These are phyloP conservation scores for Pristionchus pacificus DNA, from an alignment of 1,140 invertebrate genomes.

Conservation along the genomic window DNA sequence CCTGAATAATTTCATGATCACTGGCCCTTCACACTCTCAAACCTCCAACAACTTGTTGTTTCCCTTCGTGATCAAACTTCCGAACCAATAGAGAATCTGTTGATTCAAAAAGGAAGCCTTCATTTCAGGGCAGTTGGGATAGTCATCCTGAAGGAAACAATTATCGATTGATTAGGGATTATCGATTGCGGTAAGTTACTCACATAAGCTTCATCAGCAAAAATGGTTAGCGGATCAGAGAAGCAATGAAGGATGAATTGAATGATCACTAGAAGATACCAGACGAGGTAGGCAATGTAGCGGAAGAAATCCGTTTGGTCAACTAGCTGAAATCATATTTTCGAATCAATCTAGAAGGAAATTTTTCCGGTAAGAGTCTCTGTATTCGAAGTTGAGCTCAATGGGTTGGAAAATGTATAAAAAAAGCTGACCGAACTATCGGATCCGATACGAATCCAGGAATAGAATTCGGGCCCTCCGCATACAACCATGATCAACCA, in stretches of 20 bases:
- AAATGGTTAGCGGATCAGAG: conserved; percentile 29
- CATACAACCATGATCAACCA: conserved; percentile 31
- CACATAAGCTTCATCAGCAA: conserved; percentile 2
- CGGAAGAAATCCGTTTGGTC: conserved; percentile 28
- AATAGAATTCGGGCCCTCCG: conserved; percentile 36
- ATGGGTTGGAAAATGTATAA: too few species aligned
- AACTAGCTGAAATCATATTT: conserved; percentile 20
- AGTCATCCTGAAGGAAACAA: conserved; percentile 10
- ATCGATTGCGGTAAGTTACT: neutral
- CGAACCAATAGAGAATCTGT: conserved; percentile 33
- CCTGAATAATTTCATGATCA: neutral
- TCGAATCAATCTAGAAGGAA: too few species aligned
- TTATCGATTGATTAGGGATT: neutral
- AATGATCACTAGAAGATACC: conserved; percentile 29
- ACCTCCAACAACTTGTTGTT: conserved; percentile 33
- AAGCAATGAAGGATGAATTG: conserved; percentile 32
- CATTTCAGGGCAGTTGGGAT: conserved; percentile 29
- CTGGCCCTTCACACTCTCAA: neutral
- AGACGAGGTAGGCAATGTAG: conserved; percentile 33
- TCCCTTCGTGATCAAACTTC: conserved; percentile 21
- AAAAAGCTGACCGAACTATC: conserved; percentile 23
- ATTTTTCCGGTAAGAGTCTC: too few species aligned
- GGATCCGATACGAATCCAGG: conserved; percentile 36
- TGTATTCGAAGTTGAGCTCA: too few species aligned
- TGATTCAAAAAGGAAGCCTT: conserved; percentile 36